phyloP scores from a whole-genome alignment of 2,113 vertebrate genomes.

The Seriola rivoliana region DNA sequence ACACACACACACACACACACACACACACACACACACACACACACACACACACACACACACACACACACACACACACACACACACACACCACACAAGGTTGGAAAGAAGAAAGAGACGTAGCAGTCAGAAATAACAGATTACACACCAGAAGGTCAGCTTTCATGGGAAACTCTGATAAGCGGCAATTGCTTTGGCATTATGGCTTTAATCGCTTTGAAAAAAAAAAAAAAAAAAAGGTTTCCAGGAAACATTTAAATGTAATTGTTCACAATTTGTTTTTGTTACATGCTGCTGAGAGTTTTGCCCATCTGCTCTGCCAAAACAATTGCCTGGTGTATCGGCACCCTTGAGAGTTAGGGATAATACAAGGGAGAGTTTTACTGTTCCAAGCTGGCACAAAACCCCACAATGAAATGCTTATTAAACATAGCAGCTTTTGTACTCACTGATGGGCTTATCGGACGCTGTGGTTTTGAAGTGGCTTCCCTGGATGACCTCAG shows the following conservation, averaged over 20 bases:
- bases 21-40: conserved; percentile 63
- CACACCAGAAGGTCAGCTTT: conserved; percentile 33
- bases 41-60: conserved; percentile 61
- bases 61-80: conserved; percentile 56
- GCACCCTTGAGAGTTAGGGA: background rate
- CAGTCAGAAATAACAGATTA: conserved; percentile 10
- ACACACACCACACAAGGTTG: conserved; percentile 56
- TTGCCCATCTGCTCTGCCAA: conserved; percentile 43
- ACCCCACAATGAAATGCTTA: background rate
- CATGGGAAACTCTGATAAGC: conserved; percentile 15
- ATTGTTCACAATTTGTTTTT: conserved; percentile 17
- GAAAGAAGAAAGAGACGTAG: conserved; percentile 64
- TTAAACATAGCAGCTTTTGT: background rate
- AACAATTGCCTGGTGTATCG: conserved; percentile 25
- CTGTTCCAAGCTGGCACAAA: background rate
- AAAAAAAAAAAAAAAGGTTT: conserved; percentile 36
- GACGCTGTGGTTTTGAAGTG: conserved; percentile 96
- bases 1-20: conserved; percentile 59
- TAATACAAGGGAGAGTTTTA: background rate
- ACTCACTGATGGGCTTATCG: conserved; percentile 91
- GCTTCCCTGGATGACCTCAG: conserved; percentile 98
- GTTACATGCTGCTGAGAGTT: conserved; percentile 11
- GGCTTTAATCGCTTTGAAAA: conserved; percentile 25
- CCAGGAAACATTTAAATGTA: conserved; percentile 37
- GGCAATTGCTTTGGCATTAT: conserved; percentile 27